These are phyloP conservation scores for Aleiodes testaceus DNA, from an alignment of 2,888 invertebrate species.

Conservation along the genomic window DNA sequence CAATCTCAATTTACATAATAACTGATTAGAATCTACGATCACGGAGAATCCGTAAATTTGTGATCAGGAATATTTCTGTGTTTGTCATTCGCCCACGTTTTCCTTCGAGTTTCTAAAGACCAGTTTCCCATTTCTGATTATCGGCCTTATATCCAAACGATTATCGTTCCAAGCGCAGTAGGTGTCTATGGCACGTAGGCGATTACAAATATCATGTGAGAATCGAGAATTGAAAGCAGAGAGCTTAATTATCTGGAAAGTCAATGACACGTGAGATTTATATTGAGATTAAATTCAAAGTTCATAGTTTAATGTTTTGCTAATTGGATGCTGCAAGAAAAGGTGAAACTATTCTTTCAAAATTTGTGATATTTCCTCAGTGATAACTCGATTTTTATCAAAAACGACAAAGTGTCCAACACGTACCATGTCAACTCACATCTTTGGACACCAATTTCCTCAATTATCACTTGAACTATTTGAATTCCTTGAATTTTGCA, in stretches of 20 bases:
- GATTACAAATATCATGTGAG: conserved; percentile 33
- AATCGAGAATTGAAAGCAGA: conserved; percentile 41
- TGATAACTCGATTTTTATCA: no score
- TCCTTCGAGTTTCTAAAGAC: conserved; percentile 20
- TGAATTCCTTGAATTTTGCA: no score
- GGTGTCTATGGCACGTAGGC: conserved; percentile 47
- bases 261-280: conserved; percentile 57
- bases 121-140: conserved; percentile 33
- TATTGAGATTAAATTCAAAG: conserved; percentile 43
- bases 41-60: conserved; percentile 19
- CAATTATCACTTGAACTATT: no score
- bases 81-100: conserved; percentile 21
- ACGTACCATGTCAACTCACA: no score
- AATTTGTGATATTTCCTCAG: no score
- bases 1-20: conserved; percentile 30
- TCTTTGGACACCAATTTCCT: no score
- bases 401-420: no score
- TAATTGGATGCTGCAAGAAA: neutral
- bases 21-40: conserved; percentile 43
- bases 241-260: conserved; percentile 59
- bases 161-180: conserved; percentile 45
- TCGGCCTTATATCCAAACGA: conserved; percentile 33
- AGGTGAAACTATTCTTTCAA: no score
- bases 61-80: neutral
- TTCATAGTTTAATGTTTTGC: neutral